Conservation (phyloP, 2,797 vertebrate genomes). For the Streptopelia turtur region DNA sequence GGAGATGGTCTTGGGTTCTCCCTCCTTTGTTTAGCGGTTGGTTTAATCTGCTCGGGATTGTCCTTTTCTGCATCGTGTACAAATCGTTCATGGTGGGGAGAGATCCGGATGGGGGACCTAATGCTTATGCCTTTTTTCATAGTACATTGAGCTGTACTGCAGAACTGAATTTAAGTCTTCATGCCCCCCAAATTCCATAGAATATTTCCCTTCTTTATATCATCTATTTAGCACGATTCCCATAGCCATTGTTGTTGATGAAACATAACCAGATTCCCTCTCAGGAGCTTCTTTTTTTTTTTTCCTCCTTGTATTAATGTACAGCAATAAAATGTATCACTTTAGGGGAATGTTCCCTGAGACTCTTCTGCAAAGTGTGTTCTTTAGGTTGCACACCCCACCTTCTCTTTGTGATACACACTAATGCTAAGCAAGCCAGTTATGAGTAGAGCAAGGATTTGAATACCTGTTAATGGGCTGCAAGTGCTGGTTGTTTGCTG, state of each 20-base stretch:
- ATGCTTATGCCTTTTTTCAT: neutral
- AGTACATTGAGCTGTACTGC: neutral
- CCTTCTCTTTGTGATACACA: too few relatives aligned
- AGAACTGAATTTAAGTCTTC: neutral
- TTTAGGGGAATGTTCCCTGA: neutral
- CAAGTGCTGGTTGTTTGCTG: neutral
- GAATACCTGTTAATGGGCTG: neutral
- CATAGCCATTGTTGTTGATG: neutral
- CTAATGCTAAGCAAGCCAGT: neutral
- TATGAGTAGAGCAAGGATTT: neutral
- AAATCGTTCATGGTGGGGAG: rapidly evolving
- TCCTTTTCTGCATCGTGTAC: neutral
- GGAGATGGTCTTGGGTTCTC: neutral
- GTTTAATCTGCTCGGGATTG: neutral
- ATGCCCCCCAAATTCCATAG: neutral
- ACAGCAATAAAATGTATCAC: slow-evolving; percentile 12
- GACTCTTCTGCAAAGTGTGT: neutral
- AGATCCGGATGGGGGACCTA: neutral
- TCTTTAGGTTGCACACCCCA: neutral
- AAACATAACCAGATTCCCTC: neutral
- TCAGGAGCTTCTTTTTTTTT: neutral
- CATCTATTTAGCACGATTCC: neutral
- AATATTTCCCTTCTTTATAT: neutral
- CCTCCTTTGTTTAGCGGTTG: neutral
- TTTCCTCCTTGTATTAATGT: neutral